Evolutionary conservation across 2,113 vertebrate species (phyloP).

Genomic region (Gavialis gangeticus): DNA sequence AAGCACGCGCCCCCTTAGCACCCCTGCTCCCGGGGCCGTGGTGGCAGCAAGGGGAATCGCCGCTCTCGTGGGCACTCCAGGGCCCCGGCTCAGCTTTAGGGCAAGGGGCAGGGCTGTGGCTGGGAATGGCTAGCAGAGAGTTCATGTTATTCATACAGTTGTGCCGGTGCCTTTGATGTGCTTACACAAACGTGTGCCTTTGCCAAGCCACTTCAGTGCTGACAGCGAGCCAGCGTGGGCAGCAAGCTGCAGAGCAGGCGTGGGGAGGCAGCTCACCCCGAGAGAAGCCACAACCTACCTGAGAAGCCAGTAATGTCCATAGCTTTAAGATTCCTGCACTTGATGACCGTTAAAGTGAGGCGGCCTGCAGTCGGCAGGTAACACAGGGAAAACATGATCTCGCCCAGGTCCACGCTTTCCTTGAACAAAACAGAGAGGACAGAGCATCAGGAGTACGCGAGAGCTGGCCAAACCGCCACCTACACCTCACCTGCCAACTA

Average conservation of each 20-base stretch:
- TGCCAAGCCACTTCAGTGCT: neutral
- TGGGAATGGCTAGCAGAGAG: neutral
- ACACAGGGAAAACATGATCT: slow-evolving; percentile 99
- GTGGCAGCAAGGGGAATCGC: neutral
- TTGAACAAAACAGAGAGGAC: slow-evolving; percentile 79
- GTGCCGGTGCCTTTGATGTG: too few species aligned
- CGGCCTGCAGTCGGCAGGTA: slow-evolving; percentile 97
- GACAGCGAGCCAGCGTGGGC: too few species aligned
- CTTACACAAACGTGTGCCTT: neutral
- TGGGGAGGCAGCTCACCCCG: too few species aligned
- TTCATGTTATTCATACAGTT: neutral
- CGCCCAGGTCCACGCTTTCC: slow-evolving; percentile 98
- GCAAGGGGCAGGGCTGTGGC: neutral
- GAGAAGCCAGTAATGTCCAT: slow-evolving; percentile 99
- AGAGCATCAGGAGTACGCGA: neutral
- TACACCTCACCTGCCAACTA: neutral
- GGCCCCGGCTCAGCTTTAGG: neutral
- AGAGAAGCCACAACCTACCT: slow-evolving; percentile 78
- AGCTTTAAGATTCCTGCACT: slow-evolving; percentile 98
- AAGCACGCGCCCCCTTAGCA: neutral
- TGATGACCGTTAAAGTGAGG: slow-evolving; percentile 97
- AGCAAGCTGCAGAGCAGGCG: neutral
- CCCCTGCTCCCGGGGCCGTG: neutral
- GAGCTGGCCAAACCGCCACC: neutral
- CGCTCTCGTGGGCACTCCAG: neutral